A percentile compares a stretch with the other conserved stretches of the same genome.
Conservation (phyloP, 2,888 invertebrate species). For the Drosophila nr. fundita region DNA sequence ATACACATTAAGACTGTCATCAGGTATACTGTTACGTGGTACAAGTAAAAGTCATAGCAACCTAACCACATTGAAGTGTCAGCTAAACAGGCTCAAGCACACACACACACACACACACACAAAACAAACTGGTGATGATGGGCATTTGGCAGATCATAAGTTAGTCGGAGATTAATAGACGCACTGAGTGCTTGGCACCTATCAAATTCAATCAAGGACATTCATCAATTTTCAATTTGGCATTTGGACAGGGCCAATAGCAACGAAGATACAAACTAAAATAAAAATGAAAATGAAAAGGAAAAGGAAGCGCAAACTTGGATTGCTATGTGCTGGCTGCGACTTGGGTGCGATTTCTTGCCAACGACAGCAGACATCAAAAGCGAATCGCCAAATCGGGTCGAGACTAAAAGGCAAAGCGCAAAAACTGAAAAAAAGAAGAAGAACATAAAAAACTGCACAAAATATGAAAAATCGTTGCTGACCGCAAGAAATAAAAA, state of each 20-base stretch:
- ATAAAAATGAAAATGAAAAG: conserved; percentile 34
- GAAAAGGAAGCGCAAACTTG: conserved; percentile 25
- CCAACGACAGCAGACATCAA: conserved; percentile 73
- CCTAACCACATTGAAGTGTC: conserved; percentile 9
- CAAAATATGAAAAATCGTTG: conserved; percentile 77
- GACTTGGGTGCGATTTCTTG: conserved; percentile 69
- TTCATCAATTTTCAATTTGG: conserved; percentile 82
- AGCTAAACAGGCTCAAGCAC: conserved; percentile 11
- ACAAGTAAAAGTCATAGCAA: neutral
- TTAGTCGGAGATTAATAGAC: conserved; percentile 77
- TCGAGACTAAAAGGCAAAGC: conserved; percentile 39
- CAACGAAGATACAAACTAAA: conserved; percentile 45
- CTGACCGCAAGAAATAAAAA: conserved; percentile 61
- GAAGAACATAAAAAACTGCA: conserved; percentile 54
- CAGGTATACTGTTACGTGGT: neutral
- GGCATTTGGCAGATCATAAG: conserved; percentile 69
- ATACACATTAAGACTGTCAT: neutral
- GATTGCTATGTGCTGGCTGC: conserved; percentile 35
- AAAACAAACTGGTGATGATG: conserved; percentile 28
- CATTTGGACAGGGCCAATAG: conserved; percentile 54
- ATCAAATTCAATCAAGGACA: conserved; percentile 80
- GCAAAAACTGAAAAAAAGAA: conserved; percentile 25
- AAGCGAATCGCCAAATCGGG: conserved; percentile 44
- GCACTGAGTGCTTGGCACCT: conserved; percentile 80
- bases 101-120: conserved; percentile 15